Evolutionary conservation across 2,888 invertebrate species (phyloP).

Genomic region (Vannuccia rotundouncinata): DNA sequence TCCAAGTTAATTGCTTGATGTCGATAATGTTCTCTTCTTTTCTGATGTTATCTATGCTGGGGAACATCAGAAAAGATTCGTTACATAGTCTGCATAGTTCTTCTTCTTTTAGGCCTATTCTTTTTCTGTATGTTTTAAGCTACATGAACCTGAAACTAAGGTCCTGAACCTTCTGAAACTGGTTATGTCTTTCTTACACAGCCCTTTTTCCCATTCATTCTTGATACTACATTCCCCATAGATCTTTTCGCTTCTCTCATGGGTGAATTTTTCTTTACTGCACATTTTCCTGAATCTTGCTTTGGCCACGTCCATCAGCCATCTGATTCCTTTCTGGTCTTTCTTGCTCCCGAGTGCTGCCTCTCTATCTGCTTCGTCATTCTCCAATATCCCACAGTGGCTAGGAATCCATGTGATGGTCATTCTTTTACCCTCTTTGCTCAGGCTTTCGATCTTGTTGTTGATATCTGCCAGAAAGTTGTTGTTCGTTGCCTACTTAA

Average conservation of each 20-base stretch:
- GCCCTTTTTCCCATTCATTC: neutral
- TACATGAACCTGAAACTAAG: too few relatives aligned
- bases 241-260: neutral
- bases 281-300: neutral
- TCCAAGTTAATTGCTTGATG: too few relatives aligned
- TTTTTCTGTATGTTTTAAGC: too few relatives aligned
- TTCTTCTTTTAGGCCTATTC: too few relatives aligned
- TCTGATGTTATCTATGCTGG: too few relatives aligned
- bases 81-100: too few relatives aligned
- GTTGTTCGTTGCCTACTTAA: neutral
- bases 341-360: neutral
- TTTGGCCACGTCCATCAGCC: neutral
- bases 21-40: too few relatives aligned
- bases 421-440: neutral
- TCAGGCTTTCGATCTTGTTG: too few relatives aligned
- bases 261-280: neutral
- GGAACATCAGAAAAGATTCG: too few relatives aligned
- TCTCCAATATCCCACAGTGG: neutral
- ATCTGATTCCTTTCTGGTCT: slow-evolving; percentile 1
- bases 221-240: neutral
- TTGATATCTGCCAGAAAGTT: slow-evolving; percentile 5
- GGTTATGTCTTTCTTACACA: neutral
- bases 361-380: neutral
- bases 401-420: slow-evolving; percentile 11
- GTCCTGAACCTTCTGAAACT: slow-evolving; percentile 7